Conservation (phyloP, 2,888 invertebrate species). For the Platynereis dumerilii region DNA sequence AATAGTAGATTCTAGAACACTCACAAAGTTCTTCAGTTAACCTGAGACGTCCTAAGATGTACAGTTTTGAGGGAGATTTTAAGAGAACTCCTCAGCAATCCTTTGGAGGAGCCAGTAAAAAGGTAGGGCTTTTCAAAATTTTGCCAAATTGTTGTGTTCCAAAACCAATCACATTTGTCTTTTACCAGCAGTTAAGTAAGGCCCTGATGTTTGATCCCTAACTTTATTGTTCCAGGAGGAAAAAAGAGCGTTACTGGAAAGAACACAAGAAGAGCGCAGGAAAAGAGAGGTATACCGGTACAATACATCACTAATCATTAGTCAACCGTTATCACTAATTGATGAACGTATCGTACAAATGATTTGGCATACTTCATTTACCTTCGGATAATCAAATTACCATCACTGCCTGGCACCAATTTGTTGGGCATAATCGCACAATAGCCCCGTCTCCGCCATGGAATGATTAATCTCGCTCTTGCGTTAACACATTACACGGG, state of each 20-base stretch:
- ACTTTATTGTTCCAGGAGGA: constrained; percentile 65
- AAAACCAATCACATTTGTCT: not conserved
- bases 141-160: not conserved
- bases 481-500: no score
- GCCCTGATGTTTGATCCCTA: not conserved
- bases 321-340: no score
- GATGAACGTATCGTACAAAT: no score
- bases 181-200: no score
- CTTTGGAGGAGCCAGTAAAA: constrained; percentile 75
- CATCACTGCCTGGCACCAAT: no score
- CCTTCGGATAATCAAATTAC: no score
- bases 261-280: constrained; percentile 83
- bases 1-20: not conserved
- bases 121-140: constrained; percentile 39
- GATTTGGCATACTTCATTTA: no score
- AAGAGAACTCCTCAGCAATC: constrained; percentile 87
- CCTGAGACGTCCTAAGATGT: constrained; percentile 62
- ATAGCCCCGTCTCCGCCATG: no score
- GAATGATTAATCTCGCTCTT: no score
- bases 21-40: not conserved
- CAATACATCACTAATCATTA: no score
- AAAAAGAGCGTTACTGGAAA: constrained; percentile 76
- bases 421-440: no score
- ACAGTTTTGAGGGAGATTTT: constrained; percentile 89
- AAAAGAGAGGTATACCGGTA: constrained; percentile 87